phyloP scores from a whole-genome alignment of 2,113 vertebrate species.

The Etheostoma cragini region DNA sequence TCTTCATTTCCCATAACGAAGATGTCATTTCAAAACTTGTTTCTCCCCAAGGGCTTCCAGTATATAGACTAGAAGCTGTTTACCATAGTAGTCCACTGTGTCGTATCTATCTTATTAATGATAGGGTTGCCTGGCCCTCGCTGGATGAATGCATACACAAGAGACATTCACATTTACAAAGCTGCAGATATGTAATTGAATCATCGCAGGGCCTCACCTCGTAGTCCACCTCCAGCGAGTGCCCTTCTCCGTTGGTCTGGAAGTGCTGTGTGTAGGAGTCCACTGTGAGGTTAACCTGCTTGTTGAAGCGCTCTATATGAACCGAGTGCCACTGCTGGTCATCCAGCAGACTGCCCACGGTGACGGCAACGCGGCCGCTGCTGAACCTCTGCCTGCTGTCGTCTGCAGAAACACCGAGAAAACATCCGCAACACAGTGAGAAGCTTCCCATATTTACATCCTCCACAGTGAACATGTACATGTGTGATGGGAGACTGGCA shows the following conservation, averaged over 20 bases:
- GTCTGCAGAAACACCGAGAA: constrained; percentile 76
- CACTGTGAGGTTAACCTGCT: constrained; percentile 96
- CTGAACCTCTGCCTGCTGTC: constrained; percentile 89
- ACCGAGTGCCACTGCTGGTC: constrained; percentile 98
- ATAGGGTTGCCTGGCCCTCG: background rate
- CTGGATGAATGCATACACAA: constrained; percentile 19
- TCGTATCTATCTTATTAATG: constrained; percentile 13
- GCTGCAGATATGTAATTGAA: background rate
- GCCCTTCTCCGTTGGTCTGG: constrained; percentile 90
- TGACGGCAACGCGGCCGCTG: constrained; percentile 84
- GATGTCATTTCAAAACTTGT: constrained; percentile 2
- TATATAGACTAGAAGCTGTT: constrained; percentile 11
- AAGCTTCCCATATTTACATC: background rate
- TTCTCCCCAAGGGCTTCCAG: background rate
- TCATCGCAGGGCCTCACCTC: constrained; percentile 87
- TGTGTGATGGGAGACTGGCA: background rate
- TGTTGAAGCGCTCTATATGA: constrained; percentile 95
- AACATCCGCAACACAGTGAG: constrained; percentile 7
- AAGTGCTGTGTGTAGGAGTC: constrained; percentile 93
- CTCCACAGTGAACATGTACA: background rate
- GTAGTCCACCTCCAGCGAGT: constrained; percentile 96
- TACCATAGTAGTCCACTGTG: background rate
- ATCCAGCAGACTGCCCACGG: constrained; percentile 94
- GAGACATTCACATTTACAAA: constrained; percentile 9
- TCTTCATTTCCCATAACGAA: background rate